Evolutionary conservation across 2,888 invertebrate species (phyloP).

Genomic region (Serripes groenlandicus): DNA sequence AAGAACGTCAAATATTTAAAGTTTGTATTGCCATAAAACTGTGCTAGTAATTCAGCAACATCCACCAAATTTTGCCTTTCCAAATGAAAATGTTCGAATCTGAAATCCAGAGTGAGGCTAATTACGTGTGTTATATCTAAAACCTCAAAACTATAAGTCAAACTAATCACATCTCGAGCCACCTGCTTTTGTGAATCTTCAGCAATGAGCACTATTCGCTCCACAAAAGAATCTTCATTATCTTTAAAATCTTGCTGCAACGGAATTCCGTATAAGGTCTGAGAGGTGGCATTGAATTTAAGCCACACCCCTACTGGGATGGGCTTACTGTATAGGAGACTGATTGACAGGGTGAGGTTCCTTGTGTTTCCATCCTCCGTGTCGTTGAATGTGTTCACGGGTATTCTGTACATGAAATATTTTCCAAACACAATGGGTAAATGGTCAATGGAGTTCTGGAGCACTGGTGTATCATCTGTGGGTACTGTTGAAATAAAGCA

Average conservation of each 20-base stretch:
- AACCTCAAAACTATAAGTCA: slow-evolving; percentile 59
- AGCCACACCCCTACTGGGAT: slow-evolving; percentile 73
- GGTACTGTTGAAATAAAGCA: slow-evolving; percentile 41
- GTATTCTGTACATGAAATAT: slow-evolving; percentile 72
- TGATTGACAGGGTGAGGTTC: slow-evolving; percentile 69
- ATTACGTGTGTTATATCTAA: slow-evolving; percentile 53
- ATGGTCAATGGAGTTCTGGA: slow-evolving; percentile 71
- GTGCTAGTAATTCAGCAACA: slow-evolving; percentile 43
- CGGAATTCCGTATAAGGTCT: slow-evolving; percentile 76
- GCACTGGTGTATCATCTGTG: slow-evolving; percentile 64
- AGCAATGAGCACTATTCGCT: slow-evolving; percentile 58
- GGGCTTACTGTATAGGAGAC: slow-evolving; percentile 62
- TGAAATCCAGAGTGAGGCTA: slow-evolving; percentile 47
- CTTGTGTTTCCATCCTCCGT: slow-evolving; percentile 78
- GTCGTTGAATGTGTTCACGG: slow-evolving; percentile 75
- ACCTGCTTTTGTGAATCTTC: slow-evolving; percentile 60
- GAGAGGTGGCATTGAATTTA: slow-evolving; percentile 69
- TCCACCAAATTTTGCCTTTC: slow-evolving; percentile 45
- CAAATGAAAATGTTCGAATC: slow-evolving; percentile 32
- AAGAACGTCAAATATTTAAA: slow-evolving; percentile 55
- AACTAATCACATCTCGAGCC: slow-evolving; percentile 64
- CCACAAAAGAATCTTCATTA: slow-evolving; percentile 8
- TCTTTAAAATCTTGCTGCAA: slow-evolving; percentile 68
- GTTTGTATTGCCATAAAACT: slow-evolving; percentile 49
- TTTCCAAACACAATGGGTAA: slow-evolving; percentile 68